These are phyloP conservation scores for Pasiphila rectangulata DNA, from an alignment of 2,888 invertebrate genomes.

Conservation along the genomic window DNA sequence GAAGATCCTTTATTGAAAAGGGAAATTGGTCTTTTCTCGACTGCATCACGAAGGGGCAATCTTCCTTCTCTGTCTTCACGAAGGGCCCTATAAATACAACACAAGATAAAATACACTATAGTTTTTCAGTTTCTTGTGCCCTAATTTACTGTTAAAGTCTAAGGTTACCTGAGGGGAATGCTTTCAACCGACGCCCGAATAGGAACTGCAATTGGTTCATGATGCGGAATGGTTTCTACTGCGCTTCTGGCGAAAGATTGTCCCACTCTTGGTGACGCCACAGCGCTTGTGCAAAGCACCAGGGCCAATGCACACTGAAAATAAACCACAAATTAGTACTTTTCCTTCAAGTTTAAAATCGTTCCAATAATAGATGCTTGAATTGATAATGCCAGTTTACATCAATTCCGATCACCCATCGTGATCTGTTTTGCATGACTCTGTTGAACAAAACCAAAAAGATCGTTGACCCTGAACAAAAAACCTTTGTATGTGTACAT, in stretches of 20 bases:
- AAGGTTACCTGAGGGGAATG: constrained; percentile 78
- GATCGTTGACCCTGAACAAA: constrained; percentile 63
- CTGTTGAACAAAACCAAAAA: constrained; percentile 56
- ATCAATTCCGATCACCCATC: constrained; percentile 45
- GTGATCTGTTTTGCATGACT: constrained; percentile 52
- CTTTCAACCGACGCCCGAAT: constrained; percentile 89
- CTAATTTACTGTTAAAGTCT: too few species aligned
- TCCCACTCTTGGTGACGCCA: constrained; percentile 57
- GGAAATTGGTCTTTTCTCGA: constrained; percentile 81
- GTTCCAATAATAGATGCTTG: constrained; percentile 4
- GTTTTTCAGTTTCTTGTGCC: neutral
- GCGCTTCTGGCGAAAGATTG: constrained; percentile 58
- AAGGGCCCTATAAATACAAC: constrained; percentile 48
- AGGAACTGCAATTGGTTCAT: constrained; percentile 75
- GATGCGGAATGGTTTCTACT: constrained; percentile 65
- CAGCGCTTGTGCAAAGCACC: constrained; percentile 48
- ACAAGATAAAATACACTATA: too few species aligned
- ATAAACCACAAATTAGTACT: constrained; percentile 13
- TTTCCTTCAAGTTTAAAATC: neutral
- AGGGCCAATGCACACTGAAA: constrained; percentile 53
- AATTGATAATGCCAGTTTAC: constrained; percentile 29
- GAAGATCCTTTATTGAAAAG: constrained; percentile 50
- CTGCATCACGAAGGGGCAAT: constrained; percentile 85
- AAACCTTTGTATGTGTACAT: constrained; percentile 51
- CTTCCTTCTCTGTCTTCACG: constrained; percentile 71